Conservation (phyloP, 1,140 invertebrate genomes). For the Caenorhabditis briggsae region DNA sequence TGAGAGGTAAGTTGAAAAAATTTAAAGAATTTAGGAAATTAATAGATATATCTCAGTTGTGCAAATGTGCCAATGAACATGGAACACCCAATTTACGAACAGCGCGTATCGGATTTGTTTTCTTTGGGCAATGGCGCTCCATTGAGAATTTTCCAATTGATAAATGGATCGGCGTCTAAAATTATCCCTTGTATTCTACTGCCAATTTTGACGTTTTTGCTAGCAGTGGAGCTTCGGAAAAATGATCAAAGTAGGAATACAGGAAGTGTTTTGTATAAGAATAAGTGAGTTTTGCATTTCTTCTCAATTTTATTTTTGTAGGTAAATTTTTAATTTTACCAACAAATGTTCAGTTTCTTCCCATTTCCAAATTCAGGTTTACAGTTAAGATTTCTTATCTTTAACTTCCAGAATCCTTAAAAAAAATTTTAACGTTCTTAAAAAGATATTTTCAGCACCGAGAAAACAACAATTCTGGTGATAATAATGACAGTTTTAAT, state of each 20-base stretch:
- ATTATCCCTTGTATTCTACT: conserved; percentile 35
- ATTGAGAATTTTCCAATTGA: neutral
- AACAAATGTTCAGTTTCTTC: too few relatives aligned
- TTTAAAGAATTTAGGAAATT: neutral
- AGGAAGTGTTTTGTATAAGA: neutral
- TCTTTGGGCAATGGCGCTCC: neutral
- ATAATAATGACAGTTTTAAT: conserved; percentile 8
- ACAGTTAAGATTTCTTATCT: too few relatives aligned
- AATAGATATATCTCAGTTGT: neutral
- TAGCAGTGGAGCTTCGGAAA: neutral
- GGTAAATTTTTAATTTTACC: too few relatives aligned
- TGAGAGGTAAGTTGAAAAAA: neutral
- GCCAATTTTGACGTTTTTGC: neutral
- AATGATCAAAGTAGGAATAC: neutral
- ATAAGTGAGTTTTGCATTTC: neutral
- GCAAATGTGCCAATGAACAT: neutral
- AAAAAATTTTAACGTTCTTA: too few relatives aligned
- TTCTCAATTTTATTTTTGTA: too few relatives aligned
- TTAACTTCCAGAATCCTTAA: too few relatives aligned
- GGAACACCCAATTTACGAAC: neutral
- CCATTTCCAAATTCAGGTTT: too few relatives aligned
- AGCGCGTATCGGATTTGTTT: conserved; percentile 6
- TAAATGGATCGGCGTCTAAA: neutral
- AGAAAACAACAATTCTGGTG: conserved; percentile 1
- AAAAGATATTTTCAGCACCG: conserved; percentile 7